Conservation (phyloP, 2,113 vertebrate species). For the Hippocampus barbouri region DNA sequence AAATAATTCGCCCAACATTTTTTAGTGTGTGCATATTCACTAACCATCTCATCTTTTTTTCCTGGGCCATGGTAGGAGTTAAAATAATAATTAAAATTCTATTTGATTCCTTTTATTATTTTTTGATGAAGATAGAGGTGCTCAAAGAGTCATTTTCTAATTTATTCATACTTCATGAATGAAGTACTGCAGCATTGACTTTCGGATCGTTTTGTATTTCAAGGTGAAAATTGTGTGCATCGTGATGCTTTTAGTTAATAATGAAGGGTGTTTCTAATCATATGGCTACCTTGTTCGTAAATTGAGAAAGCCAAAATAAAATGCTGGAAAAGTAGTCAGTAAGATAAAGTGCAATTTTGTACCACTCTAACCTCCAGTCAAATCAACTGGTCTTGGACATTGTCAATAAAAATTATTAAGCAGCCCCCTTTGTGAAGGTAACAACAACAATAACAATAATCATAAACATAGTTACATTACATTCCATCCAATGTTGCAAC, state of each 20-base stretch:
- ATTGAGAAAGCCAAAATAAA: background rate
- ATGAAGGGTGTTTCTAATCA: background rate
- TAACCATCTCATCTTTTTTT: too few species aligned
- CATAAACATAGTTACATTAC: background rate
- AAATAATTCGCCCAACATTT: too few species aligned
- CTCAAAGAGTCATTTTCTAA: too few species aligned
- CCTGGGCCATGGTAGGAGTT: too few species aligned
- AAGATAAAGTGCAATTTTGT: background rate
- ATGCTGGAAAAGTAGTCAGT: background rate
- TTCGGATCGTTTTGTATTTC: background rate
- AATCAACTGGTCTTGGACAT: background rate
- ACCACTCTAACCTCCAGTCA: background rate
- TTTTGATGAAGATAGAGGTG: too few species aligned
- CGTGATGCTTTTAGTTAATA: background rate
- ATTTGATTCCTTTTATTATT: too few species aligned
- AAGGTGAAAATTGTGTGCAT: background rate
- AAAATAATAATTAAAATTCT: too few species aligned
- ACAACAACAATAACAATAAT: background rate
- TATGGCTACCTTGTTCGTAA: background rate
- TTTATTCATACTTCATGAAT: too few species aligned
- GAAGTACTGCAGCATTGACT: too few species aligned
- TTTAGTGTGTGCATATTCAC: too few species aligned
- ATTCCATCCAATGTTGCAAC: too few species aligned
- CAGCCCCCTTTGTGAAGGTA: background rate
- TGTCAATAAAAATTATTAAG: background rate